phyloP scores from a whole-genome alignment of 1,140 invertebrate species.

The Lerema accius region DNA sequence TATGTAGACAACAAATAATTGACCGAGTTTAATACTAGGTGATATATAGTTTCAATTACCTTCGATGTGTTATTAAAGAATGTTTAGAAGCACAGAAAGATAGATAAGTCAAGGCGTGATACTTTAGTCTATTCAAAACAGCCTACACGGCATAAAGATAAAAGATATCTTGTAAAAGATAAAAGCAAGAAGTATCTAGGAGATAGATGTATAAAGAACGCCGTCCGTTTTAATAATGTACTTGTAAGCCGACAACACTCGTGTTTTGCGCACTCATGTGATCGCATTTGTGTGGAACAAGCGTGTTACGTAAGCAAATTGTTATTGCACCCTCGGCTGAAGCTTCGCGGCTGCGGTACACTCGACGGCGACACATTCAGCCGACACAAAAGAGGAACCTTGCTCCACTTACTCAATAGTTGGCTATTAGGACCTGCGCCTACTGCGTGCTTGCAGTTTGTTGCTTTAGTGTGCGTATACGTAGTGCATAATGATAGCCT shows the following conservation, averaged over 20 bases:
- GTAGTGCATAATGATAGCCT: too few relatives aligned
- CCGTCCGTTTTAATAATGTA: neutral
- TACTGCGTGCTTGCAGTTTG: neutral
- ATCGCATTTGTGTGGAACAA: slow-evolving; percentile 16
- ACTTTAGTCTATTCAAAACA: neutral
- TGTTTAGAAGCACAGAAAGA: neutral
- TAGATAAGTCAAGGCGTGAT: neutral
- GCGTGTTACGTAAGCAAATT: slow-evolving; percentile 20
- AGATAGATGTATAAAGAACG: too few relatives aligned
- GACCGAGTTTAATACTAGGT: too few relatives aligned
- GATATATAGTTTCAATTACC: too few relatives aligned
- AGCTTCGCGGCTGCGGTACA: slow-evolving; percentile 6
- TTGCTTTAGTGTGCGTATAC: too few relatives aligned
- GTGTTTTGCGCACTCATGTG: slow-evolving; percentile 6
- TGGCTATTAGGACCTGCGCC: slow-evolving; percentile 6
- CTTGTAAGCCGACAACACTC: neutral
- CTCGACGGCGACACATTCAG: slow-evolving; percentile 11
- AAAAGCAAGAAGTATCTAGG: neutral
- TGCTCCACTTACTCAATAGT: slow-evolving; percentile 9
- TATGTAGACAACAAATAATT: too few relatives aligned
- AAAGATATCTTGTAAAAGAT: neutral
- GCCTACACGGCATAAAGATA: neutral
- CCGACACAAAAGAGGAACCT: slow-evolving; percentile 14
- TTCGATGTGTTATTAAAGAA: too few relatives aligned
- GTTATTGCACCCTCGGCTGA: slow-evolving; percentile 14